Conservation (phyloP, 1,140 invertebrate genomes). For the Liolophura sinensis region DNA sequence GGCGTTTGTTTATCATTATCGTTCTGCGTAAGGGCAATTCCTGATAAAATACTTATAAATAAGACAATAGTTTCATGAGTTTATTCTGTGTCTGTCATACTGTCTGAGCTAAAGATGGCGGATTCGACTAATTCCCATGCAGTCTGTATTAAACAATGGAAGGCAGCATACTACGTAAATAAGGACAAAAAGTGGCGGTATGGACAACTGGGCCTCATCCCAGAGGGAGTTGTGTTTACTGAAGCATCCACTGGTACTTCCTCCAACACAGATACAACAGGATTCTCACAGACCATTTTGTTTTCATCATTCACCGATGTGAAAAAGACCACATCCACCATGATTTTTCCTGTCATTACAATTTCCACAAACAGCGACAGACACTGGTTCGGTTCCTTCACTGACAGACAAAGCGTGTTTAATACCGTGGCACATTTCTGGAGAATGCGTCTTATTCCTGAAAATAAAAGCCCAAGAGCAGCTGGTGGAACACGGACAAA, state of each 20-base stretch:
- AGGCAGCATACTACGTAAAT: constrained; percentile 19
- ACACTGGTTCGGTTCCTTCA: constrained; percentile 29
- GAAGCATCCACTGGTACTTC: constrained; percentile 1
- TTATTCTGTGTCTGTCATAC: too few species aligned
- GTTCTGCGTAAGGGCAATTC: too few species aligned
- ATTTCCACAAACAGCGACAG: constrained; percentile 12
- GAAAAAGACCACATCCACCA: constrained; percentile 20
- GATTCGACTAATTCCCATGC: too few species aligned
- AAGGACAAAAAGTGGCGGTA: constrained; percentile 19
- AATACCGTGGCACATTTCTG: constrained; percentile 20
- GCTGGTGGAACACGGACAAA: constrained; percentile 12
- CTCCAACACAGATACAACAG: not conserved
- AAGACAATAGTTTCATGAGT: too few species aligned
- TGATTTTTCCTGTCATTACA: constrained; percentile 24
- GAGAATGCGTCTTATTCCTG: constrained; percentile 2
- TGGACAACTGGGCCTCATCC: constrained; percentile 12
- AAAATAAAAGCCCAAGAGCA: not conserved
- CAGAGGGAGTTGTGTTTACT: constrained; percentile 11
- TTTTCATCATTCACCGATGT: constrained; percentile 13
- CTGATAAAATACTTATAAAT: too few species aligned
- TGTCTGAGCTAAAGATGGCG: too few species aligned
- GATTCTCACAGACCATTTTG: not conserved
- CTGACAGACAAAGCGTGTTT: constrained; percentile 13
- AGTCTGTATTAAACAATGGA: constrained; percentile 8
- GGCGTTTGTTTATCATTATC: too few species aligned